Evolutionary conservation across 2,113 vertebrate genomes (phyloP).

Genomic region (Holacanthus passer): DNA sequence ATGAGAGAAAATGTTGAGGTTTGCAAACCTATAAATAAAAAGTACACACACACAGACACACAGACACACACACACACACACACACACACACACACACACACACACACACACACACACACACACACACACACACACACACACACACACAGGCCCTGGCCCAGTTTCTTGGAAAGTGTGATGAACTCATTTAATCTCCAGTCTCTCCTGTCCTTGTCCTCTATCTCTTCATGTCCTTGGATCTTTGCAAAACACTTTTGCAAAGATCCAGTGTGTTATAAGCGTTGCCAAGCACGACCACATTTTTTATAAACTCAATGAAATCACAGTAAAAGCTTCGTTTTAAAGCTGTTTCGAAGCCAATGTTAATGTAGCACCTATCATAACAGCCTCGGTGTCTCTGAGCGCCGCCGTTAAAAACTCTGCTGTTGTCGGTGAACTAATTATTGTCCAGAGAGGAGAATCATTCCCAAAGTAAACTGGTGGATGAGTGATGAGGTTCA

Average conservation of each 20-base stretch:
- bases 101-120: slow-evolving; percentile 1
- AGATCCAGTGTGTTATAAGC: neutral
- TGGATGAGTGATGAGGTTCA: neutral
- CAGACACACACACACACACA: neutral
- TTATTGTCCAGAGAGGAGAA: slow-evolving; percentile 27
- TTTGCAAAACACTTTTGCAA: neutral
- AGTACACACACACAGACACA: too few species aligned
- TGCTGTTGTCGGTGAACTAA: neutral
- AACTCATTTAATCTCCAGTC: slow-evolving; percentile 26
- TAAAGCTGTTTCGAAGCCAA: neutral
- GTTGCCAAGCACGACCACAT: neutral
- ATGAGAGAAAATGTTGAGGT: too few species aligned
- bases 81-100: neutral
- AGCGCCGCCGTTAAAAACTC: neutral
- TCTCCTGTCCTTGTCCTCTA: slow-evolving; percentile 25
- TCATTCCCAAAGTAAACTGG: neutral
- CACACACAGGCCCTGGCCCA: neutral
- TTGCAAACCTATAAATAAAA: too few species aligned
- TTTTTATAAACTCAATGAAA: neutral
- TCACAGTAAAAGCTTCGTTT: neutral
- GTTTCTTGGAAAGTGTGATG: slow-evolving; percentile 3
- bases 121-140: neutral
- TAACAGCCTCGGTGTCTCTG: neutral
- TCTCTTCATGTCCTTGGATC: slow-evolving; percentile 15
- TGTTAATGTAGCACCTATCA: neutral